phyloP scores from a whole-genome alignment of 2,888 invertebrate genomes.

The Taphrorychus bicolor region DNA sequence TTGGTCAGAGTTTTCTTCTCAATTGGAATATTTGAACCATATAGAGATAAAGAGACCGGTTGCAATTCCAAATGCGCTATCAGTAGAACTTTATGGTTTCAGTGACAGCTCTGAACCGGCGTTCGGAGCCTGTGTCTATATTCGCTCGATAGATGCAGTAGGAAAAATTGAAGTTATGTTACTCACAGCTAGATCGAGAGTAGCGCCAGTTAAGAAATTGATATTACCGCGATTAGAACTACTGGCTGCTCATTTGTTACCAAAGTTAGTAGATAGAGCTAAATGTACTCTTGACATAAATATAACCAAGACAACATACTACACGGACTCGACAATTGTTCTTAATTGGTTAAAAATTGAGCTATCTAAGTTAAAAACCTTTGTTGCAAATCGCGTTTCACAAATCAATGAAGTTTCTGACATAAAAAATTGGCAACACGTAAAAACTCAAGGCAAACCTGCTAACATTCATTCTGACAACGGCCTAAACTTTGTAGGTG shows the following conservation, averaged over 20 bases:
- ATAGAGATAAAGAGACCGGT: slow-evolving; percentile 1
- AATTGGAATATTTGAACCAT: slow-evolving; percentile 10
- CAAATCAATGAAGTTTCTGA: slow-evolving; percentile 9
- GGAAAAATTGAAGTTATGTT: slow-evolving; percentile 6
- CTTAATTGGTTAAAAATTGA: slow-evolving; percentile 19
- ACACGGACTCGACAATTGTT: slow-evolving; percentile 34
- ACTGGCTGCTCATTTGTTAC: slow-evolving; percentile 39
- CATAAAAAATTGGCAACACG: slow-evolving; percentile 10
- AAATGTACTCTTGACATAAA: slow-evolving; percentile 17
- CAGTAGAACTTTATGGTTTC: slow-evolving; percentile 43
- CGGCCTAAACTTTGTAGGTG: too few species aligned
- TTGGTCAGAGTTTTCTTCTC: slow-evolving; percentile 9
- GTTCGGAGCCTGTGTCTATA: slow-evolving; percentile 46
- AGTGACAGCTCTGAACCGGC: slow-evolving; percentile 42
- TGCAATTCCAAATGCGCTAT: not conserved
- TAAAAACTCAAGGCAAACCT: slow-evolving; percentile 8
- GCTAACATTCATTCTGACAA: too few species aligned
- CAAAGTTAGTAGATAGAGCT: slow-evolving; percentile 28
- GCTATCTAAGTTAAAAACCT: slow-evolving; percentile 15
- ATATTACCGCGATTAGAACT: slow-evolving; percentile 45
- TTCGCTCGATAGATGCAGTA: slow-evolving; percentile 31
- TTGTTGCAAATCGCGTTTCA: slow-evolving; percentile 32
- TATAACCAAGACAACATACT: slow-evolving; percentile 15
- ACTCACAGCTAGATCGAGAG: slow-evolving; percentile 48
- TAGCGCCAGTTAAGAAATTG: slow-evolving; percentile 45